A percentile compares a stretch with the other conserved stretches of the same genome.
Evolutionary conservation across 2,888 invertebrate genomes (phyloP).

Genomic region (Loripinus fragilis): DNA sequence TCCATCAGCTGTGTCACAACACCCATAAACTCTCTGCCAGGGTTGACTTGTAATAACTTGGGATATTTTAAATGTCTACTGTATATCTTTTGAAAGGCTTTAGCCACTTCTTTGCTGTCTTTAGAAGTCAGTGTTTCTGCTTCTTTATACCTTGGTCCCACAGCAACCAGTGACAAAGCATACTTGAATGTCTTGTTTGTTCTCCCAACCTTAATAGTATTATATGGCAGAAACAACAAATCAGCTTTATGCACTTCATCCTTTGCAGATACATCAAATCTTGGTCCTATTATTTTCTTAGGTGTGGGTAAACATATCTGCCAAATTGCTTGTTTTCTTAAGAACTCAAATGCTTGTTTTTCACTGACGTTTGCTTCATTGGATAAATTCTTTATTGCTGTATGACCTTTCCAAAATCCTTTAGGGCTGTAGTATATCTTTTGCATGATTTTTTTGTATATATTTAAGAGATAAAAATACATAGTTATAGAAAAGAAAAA

Average conservation of each 20-base stretch:
- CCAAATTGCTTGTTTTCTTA: constrained; percentile 42
- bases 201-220: not conserved
- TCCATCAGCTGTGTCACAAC: too few species aligned
- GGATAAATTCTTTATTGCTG: not conserved
- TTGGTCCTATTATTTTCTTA: constrained; percentile 41
- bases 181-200: not conserved
- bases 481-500: not conserved
- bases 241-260: constrained; percentile 50
- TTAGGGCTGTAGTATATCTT: constrained; percentile 42
- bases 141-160: not conserved
- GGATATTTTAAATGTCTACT: not conserved
- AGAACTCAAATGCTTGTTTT: constrained; percentile 31
- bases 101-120: not conserved
- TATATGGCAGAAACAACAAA: constrained; percentile 35
- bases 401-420: not conserved
- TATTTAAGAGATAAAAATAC: not conserved
- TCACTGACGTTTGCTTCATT: not conserved
- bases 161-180: not conserved
- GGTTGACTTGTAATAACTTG: not conserved
- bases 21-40: too few species aligned
- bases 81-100: too few species aligned
- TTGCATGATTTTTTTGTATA: not conserved
- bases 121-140: not conserved
- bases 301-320: constrained; percentile 48
- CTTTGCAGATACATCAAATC: constrained; percentile 19